A percentile compares a stretch with the other conserved stretches of the same genome.
Conservation (phyloP, 2,113 vertebrate species). For the Podiceps cristatus region DNA sequence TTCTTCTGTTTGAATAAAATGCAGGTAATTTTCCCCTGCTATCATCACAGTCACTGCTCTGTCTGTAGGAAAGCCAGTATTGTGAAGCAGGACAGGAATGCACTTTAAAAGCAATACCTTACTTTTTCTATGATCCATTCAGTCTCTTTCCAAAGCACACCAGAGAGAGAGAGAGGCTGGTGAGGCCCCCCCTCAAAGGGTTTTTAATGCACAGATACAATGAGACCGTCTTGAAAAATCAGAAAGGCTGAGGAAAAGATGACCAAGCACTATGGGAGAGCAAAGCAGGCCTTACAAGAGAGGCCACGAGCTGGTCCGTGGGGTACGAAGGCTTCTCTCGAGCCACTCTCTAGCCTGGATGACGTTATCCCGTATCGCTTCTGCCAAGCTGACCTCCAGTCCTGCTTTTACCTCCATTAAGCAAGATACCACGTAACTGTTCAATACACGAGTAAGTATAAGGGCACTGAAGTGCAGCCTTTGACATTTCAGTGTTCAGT, state of each 20-base stretch:
- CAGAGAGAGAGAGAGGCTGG: not conserved
- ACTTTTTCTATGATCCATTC: not conserved
- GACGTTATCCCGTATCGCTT: rapidly evolving
- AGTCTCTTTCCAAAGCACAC: not conserved
- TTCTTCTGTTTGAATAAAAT: constrained; percentile 8
- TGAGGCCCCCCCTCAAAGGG: not conserved
- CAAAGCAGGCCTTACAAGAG: not conserved
- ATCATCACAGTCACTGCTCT: not conserved
- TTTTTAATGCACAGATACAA: not conserved
- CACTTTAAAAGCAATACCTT: not conserved
- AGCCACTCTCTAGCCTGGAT: not conserved
- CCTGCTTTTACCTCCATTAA: not conserved
- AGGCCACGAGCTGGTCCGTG: not conserved
- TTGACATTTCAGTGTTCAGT: not conserved
- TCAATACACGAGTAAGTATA: not conserved
- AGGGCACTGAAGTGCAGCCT: not conserved
- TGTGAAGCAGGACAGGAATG: not conserved
- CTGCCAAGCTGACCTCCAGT: not conserved
- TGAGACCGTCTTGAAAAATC: not conserved
- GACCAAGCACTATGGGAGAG: not conserved
- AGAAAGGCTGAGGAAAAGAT: not conserved
- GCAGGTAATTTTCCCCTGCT: not conserved
- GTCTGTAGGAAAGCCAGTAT: not conserved
- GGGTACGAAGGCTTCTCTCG: not conserved
- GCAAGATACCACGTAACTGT: rapidly evolving